Evolutionary conservation across 92 coral and sea anemone species (phyloP), one percentile per base, ranked within the genome.

Genomic region (Bergia sp.): DNA sequence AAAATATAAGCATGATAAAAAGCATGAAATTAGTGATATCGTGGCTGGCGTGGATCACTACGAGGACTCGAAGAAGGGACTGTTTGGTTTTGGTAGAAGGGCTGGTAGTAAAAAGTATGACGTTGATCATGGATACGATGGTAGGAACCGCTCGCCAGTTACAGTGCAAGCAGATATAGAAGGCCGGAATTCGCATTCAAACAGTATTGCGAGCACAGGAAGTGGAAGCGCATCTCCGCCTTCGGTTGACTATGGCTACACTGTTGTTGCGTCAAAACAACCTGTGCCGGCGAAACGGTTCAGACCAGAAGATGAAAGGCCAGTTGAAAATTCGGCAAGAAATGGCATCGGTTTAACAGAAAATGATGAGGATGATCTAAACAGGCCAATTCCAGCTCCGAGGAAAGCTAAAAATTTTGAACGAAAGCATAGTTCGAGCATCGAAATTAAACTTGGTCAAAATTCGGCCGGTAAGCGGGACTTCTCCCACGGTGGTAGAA

Each of bases 31-130:
- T 65, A 90, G 94, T 53, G 92, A 96, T 90, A 95, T 94, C 65
- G 92, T 95, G 49, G 96, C 97, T 57, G 95, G 93, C 38, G 87
- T 84, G 45, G 94, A 90, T 40, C 65, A 77, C 76, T 91, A 82
- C n/a, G 92, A 93, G 66, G 91, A 92, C 65, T 89, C 91, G 69
- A 90, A 78, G 67, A 88, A 88, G 10, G 91, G 95, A 21, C 89
- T 94, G 79, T 95, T 95, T 90, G 91, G 98, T 90, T 95, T 95
- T 87, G 87, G 87, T 71, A 89, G 98, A 80, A 89, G 88, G 61
- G 42, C 81, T 18, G 94, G 90, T 39, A 95, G 94, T 86, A 94
- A 95, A 10, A 95, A 92, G 82, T 95, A 95, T 76, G 98, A 95
- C 42, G 91, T 95, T 2, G 98, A 93, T 7, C 98, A 95, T 67